Evolutionary conservation across 2,888 invertebrate genomes (phyloP), one percentile per base, ranked within the genome.

Genomic region (Dicycla oo): DNA sequence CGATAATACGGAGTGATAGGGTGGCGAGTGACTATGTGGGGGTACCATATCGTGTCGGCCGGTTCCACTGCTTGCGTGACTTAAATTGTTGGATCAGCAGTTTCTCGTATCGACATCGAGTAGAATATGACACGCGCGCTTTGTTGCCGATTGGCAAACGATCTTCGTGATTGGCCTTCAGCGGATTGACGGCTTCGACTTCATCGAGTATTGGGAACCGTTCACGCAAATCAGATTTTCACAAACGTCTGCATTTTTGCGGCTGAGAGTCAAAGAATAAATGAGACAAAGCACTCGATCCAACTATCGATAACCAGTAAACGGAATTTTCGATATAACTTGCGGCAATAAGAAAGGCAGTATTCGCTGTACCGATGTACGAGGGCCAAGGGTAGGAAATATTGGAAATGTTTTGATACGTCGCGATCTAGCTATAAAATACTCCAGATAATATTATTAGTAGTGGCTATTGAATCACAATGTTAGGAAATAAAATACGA

Each of bases 121-220:
- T 93, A 91, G 88, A 89, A 91, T 90, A 91, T 89, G 89, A 93
- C 94, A 94, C 92, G 93, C 92, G 87, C 90, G 88, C 90, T 90
- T 88, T 91, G 91, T 91, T 88, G 84, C 76, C 85, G 89, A 91
- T 90, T 91, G 92, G 91, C 91, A 92, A 93, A 93, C 90, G 90
- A 88, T 87, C 82, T 89, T 89, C 85, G 87, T 88, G 91, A 91
- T 92, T 92, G 91, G 88, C 91, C 90, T 89, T 91, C 88, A 85
- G 70, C 66, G 80, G 81, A 83, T 86, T 79, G 81, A 81, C 78
- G 73, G 86, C 82, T 86, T 88, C 81, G 82, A 87, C 85, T 89
- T 86, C 83, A 87, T 83, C 86, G 79, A 69, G 69, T 86, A 86
- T 84, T 80, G 79, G 74, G 78, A 83, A 79, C 74, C 78, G 73